Percentiles rank a stretch among this genome's conserved stretches.
phyloP scores from a whole-genome alignment of 2,113 vertebrate species.

The Tyrannus savana region DNA sequence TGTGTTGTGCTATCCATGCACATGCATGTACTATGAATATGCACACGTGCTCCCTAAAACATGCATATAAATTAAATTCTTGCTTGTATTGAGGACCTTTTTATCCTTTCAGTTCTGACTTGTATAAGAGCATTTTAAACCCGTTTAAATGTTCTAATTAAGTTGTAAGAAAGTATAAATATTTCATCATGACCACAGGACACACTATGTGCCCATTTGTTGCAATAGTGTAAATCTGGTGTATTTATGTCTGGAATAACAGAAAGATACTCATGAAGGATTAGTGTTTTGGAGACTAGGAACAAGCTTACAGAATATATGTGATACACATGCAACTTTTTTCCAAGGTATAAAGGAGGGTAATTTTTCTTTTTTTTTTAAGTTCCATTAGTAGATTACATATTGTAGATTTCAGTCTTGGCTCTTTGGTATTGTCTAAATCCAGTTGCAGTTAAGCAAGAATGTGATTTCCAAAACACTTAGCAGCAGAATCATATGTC shows the following conservation, averaged over 20 bases:
- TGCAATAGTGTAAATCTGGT: neutral
- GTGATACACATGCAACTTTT: neutral
- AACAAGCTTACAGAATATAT: neutral
- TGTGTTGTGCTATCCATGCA: neutral
- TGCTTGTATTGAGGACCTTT: neutral
- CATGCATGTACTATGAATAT: neutral
- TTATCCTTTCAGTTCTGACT: neutral
- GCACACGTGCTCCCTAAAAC: neutral
- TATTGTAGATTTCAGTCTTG: conserved; percentile 28
- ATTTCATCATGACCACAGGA: neutral
- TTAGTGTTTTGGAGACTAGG: neutral
- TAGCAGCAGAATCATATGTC: conserved; percentile 11
- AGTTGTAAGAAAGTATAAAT: neutral
- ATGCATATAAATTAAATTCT: neutral
- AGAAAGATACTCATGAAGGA: neutral
- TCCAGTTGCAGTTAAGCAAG: conserved; percentile 45
- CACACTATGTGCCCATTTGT: neutral
- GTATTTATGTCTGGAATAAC: neutral
- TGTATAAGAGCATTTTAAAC: neutral
- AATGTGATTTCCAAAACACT: conserved; percentile 35
- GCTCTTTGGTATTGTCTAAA: conserved; percentile 13
- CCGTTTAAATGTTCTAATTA: neutral
- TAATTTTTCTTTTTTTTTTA: neutral
- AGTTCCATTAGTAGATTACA: neutral
- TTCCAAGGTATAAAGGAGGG: neutral